Evolutionary conservation across 2,113 vertebrate species (phyloP).

Genomic region (Ranitomeya variabilis): DNA sequence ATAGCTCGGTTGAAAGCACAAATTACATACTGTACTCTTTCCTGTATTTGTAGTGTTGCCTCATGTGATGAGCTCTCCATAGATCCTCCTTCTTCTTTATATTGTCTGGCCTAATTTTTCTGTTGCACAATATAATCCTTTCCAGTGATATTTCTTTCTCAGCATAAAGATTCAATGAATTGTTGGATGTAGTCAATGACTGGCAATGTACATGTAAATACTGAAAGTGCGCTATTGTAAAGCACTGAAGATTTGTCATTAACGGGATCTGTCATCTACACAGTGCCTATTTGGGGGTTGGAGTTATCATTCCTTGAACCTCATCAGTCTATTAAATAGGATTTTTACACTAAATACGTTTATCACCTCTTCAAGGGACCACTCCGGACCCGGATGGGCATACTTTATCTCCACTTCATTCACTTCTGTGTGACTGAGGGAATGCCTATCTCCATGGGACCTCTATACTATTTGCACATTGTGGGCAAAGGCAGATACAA

Average conservation of each 20-base stretch:
- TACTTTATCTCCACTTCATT: too few species aligned
- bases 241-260: neutral
- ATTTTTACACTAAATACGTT: too few species aligned
- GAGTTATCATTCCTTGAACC: too few species aligned
- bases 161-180: neutral
- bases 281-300: too few species aligned
- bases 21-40: neutral
- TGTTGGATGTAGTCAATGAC: neutral
- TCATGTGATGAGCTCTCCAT: neutral
- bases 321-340: too few species aligned
- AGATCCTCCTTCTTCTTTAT: neutral
- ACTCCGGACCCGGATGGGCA: too few species aligned
- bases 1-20: neutral
- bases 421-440: too few species aligned
- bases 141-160: neutral
- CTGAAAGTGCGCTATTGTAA: neutral
- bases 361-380: too few species aligned
- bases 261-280: too few species aligned
- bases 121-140: neutral
- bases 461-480: too few species aligned
- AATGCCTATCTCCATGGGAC: too few species aligned
- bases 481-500: too few species aligned
- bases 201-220: neutral
- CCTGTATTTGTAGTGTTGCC: neutral
- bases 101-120: constrained; percentile 20